A percentile compares a stretch with the other conserved stretches of the same genome.
Evolutionary conservation across 2,113 vertebrate genomes (phyloP).

Genomic region (Pseudonaja textilis): DNA sequence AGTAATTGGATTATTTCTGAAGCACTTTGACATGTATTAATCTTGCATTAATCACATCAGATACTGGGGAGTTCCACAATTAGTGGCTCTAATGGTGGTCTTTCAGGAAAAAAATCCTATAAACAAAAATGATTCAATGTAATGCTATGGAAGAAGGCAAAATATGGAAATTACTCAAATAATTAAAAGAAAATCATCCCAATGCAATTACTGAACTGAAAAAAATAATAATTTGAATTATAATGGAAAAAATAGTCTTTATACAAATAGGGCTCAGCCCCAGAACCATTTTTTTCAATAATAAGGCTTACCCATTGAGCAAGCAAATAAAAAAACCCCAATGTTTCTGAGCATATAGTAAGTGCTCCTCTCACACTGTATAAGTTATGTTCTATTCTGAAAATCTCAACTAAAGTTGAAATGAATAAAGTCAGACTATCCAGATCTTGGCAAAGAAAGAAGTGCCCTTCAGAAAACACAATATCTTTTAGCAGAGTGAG

Average conservation of each 20-base stretch:
- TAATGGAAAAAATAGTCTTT: not conserved
- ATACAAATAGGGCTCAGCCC: slow-evolving; percentile 5
- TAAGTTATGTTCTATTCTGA: not conserved
- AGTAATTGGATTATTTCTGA: not conserved
- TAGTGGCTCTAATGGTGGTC: not conserved
- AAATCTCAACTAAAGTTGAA: not conserved
- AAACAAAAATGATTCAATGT: not conserved
- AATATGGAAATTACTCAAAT: not conserved
- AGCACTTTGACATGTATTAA: too few species aligned
- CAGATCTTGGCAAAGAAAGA: not conserved
- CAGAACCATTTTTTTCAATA: slow-evolving; percentile 2
- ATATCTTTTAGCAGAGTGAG: not conserved
- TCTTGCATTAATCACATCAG: not conserved
- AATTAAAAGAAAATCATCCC: not conserved
- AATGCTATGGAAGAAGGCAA: not conserved
- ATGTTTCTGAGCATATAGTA: not conserved
- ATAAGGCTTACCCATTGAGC: slow-evolving; percentile 8
- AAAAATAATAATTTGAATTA: not conserved
- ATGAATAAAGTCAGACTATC: not conserved
- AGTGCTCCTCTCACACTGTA: not conserved
- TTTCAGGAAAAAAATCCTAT: not conserved
- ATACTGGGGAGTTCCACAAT: not conserved
- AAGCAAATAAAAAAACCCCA: not conserved
- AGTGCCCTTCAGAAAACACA: not conserved
- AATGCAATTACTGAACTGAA: not conserved